Base-by-base conservation (phyloP, 2,113 vertebrate genomes). In the Ramphastos sulfuratus region DNA sequence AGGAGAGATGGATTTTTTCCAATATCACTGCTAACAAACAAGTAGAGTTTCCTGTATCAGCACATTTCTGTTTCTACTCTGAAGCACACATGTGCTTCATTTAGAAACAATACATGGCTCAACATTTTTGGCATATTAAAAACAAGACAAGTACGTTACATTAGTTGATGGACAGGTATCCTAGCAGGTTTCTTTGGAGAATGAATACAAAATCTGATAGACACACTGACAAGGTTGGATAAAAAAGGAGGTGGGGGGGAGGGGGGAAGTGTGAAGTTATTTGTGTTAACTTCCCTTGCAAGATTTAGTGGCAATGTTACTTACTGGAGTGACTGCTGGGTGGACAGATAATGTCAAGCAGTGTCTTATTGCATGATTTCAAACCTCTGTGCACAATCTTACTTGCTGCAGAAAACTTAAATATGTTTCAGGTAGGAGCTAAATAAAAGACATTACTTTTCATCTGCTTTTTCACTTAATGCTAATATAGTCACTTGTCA, bases 1-100 rank as follows among this genome's bases (percentile, higher is more conserved):
- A 98, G 98, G 98, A 98, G 98, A 98, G 98, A 99, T 98, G 98
- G 98, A 99, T 99, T 98, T 98, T 98, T 98, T 97, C 96, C 98
- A 98, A 98, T 98, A 98, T 97, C 97, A 95, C 97, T 97, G 98
- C 98, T 98, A 98, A 99, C 98, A 98, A 99, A 98, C 98, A 98
- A 98, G 98, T 96, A 74, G 95, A 97, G 97, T 96, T 98, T 98
- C 97, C 98, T 97, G 96, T 95, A 95, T 97, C 97, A 97, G 97
- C 96, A 97, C 87, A 97, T 97, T 97, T 97, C 96, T 96, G 89
- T 96, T 96, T 95, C 95, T 95, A 90, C 83, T 95, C 93, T 87
- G 81, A 90, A 93, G 88, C 90, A 93, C 94, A 95, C 90, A 90
- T 95, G 94, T 94, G 87, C 91, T 96, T 96, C 94, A 95, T 97